Percentiles rank a stretch among this genome's conserved stretches.
Conservation (phyloP, 2,797 vertebrate genomes). For the Mareca penelope region DNA sequence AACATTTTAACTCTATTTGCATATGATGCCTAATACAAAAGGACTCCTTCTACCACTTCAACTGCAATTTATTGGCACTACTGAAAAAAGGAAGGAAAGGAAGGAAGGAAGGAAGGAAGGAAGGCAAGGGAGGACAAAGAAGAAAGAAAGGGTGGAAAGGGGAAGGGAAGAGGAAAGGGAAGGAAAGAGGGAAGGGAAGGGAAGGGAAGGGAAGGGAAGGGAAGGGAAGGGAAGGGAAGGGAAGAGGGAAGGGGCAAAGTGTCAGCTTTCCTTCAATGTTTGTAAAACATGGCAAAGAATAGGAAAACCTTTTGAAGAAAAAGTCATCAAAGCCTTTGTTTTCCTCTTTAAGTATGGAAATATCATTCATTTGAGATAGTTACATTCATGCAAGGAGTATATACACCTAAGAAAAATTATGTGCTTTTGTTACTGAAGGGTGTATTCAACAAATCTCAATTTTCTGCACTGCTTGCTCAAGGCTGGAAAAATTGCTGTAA, state of each 20-base stretch:
- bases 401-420: not conserved
- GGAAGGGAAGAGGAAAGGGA: not conserved
- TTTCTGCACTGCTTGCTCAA: conserved; percentile 15
- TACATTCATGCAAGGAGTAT: not conserved
- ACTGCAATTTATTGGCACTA: not conserved
- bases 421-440: not conserved
- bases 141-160: not conserved
- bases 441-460: conserved; percentile 6
- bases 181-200: not conserved
- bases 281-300: not conserved
- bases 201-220: not conserved
- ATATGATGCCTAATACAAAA: not conserved
- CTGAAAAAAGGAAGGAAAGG: not conserved
- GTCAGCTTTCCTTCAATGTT: not conserved
- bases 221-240: not conserved
- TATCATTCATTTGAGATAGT: not conserved
- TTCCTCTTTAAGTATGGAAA: not conserved
- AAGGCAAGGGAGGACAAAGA: not conserved
- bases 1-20: not conserved
- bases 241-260: not conserved
- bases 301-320: not conserved
- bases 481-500: conserved; percentile 7
- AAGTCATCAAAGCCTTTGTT: not conserved
- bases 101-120: too few species aligned
- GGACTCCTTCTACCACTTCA: not conserved